phyloP scores from a whole-genome alignment of 92 coral and sea anemone genomes.

The Zoanthus sociatus region DNA sequence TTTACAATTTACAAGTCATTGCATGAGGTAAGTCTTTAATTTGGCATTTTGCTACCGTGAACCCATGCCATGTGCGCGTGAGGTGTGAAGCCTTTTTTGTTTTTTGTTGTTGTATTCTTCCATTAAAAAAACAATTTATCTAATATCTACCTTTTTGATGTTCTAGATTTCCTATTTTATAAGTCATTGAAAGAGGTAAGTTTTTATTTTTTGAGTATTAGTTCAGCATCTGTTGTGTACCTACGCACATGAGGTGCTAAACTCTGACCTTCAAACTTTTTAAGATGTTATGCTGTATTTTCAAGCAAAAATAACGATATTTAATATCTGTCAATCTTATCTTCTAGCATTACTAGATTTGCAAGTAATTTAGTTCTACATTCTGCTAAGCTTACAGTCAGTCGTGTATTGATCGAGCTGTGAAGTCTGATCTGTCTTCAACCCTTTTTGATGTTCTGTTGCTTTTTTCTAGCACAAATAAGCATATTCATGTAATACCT shows the following conservation, averaged over 20 bases:
- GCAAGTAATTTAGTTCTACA: constrained; percentile 45
- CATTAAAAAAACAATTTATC: constrained; percentile 13
- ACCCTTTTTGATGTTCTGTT: constrained; percentile 37
- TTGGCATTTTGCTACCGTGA: constrained; percentile 40
- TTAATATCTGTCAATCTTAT: constrained; percentile 31
- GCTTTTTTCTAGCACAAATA: constrained; percentile 30
- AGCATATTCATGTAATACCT: constrained; percentile 35
- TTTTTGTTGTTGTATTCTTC: constrained; percentile 32
- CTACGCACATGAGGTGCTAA: constrained; percentile 40
- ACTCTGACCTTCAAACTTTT: constrained; percentile 39
- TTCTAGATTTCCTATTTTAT: constrained; percentile 33
- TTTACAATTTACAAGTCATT: constrained; percentile 40
- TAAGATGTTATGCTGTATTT: constrained; percentile 36
- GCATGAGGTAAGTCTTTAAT: constrained; percentile 42
- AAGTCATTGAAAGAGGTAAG: constrained; percentile 9
- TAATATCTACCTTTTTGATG: constrained; percentile 30
- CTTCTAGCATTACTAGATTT: constrained; percentile 35
- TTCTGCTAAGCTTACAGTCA: constrained; percentile 23
- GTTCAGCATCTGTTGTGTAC: constrained; percentile 26
- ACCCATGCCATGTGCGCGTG: constrained; percentile 38
- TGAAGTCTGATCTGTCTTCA: constrained; percentile 28
- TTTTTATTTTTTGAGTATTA: constrained; percentile 1
- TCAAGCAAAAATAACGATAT: constrained; percentile 38
- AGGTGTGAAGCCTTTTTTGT: constrained; percentile 28
- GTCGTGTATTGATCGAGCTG: constrained; percentile 12